These are phyloP conservation scores for Pogona vitticeps DNA, from an alignment of 2,113 vertebrate genomes.

Conservation along the genomic window DNA sequence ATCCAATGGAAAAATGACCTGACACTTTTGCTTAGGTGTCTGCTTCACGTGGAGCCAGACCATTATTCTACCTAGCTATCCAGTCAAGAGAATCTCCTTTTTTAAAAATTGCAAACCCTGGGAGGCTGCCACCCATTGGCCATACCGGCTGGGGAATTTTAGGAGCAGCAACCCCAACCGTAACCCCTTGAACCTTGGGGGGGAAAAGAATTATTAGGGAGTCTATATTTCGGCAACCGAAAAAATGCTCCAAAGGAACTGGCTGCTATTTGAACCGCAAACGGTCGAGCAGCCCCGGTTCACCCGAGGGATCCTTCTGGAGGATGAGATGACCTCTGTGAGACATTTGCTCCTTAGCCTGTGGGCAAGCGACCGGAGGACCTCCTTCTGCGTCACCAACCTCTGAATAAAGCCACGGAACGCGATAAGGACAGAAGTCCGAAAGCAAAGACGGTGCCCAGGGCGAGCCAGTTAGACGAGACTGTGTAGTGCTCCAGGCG, in stretches of 20 bases:
- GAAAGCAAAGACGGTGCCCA: slow-evolving; percentile 86
- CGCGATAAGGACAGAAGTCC: slow-evolving; percentile 90
- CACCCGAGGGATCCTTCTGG: fast-evolving
- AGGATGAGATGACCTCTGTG: too few relatives aligned
- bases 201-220: too few relatives aligned
- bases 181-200: too few relatives aligned
- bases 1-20: not conserved
- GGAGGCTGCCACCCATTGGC: not conserved
- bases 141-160: not conserved
- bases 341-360: not conserved
- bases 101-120: not conserved
- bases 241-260: too few relatives aligned
- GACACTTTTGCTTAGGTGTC: not conserved
- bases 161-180: not conserved
- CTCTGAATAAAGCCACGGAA: slow-evolving; percentile 93
- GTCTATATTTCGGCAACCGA: not conserved
- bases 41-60: not conserved
- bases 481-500: slow-evolving; percentile 95
- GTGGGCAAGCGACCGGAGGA: too few relatives aligned
- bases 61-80: not conserved
- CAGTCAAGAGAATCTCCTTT: too few relatives aligned
- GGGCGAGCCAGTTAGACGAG: slow-evolving; percentile 94
- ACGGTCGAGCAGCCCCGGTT: not conserved
- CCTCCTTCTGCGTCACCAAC: slow-evolving; percentile 67
- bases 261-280: not conserved